Base-by-base conservation (phyloP, 2,888 invertebrate species). In the Mesorhabditis spiculigera region DNA sequence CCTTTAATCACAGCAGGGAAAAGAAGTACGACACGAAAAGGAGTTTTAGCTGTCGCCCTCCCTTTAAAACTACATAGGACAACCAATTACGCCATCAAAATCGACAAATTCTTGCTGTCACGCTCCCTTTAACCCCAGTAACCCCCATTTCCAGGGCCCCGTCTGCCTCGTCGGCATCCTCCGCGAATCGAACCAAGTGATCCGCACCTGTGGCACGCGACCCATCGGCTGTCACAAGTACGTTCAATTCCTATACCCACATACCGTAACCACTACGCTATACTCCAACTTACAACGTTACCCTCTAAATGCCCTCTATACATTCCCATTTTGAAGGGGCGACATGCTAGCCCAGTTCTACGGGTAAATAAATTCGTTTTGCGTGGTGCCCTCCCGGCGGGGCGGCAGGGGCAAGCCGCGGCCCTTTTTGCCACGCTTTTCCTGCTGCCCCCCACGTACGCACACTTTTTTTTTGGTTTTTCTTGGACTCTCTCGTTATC, bases 91-190 rank as follows among this genome's bases (percentile, higher is more conserved):
- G 58, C 0, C 28, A 28, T 50, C 58, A 50, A 50, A 50, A 50
- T 50, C 10, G n/a, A 50, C n/a, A 10, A 50, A n/a, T 50, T 50
- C 8, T n/a, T 50, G 58, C n/a, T n/a, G n/a, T n/a, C n/a, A n/a
- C n/a, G n/a, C 28, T 28, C 28, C 28, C 28, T 28, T 28, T 28
- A 28, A 28, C 28, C 28, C 28, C 3, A 28, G 28, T 28, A 28
- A 28, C 28, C 28, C 58, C n/a, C 58, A 13, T n/a, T 50, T 50
- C 3, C 58, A 84, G 62, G 79, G 81, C 13, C 66, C 72, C n/a
- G 81, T 80, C 43, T 84, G 84, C 73, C 72, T 84, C 10, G 84
- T 84, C 50, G 84, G 84, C 43, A 78, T 84, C 50, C 72, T 78
- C 16, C 62, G 77, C n/a, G 80, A 80, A 67, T 72, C 67, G 44